These are phyloP conservation scores for Periophthalmodon schlosseri DNA, from an alignment of 2,113 vertebrate genomes.

Conservation along the genomic window DNA sequence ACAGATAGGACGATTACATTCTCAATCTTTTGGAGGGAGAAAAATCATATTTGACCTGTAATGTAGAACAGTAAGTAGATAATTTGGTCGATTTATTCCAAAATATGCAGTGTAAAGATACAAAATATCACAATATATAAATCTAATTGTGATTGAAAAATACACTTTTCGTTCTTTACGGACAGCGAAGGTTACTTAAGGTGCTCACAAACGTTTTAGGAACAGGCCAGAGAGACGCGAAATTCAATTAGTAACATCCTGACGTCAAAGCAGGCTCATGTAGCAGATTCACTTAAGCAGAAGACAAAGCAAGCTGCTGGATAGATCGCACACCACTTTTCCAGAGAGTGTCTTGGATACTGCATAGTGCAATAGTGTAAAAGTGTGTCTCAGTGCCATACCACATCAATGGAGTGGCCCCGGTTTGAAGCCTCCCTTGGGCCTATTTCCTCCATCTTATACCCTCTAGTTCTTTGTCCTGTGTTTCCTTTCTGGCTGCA, in stretches of 20 bases:
- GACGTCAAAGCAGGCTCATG: not conserved
- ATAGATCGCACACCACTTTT: not conserved
- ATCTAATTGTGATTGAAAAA: not conserved
- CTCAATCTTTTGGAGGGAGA: no score
- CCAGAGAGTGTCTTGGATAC: constrained; percentile 1
- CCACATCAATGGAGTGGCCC: constrained; percentile 1
- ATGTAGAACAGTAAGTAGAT: no score
- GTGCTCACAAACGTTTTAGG: not conserved
- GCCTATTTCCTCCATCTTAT: constrained; percentile 1
- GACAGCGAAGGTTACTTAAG: not conserved
- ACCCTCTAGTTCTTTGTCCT: not conserved
- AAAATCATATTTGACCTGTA: no score
- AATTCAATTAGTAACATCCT: not conserved
- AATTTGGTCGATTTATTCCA: no score
- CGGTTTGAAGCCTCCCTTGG: not conserved
- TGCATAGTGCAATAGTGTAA: not conserved
- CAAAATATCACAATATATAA: no score
- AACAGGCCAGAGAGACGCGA: not conserved
- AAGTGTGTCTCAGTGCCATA: not conserved
- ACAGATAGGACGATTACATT: no score
- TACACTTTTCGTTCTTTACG: not conserved
- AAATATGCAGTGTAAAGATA: no score
- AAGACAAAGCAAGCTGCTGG: not conserved
- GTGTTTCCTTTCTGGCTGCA: constrained; percentile 2
- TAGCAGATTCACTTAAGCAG: not conserved